Base-by-base conservation (phyloP, 2,888 invertebrate genomes). In the Volucella inflata region DNA sequence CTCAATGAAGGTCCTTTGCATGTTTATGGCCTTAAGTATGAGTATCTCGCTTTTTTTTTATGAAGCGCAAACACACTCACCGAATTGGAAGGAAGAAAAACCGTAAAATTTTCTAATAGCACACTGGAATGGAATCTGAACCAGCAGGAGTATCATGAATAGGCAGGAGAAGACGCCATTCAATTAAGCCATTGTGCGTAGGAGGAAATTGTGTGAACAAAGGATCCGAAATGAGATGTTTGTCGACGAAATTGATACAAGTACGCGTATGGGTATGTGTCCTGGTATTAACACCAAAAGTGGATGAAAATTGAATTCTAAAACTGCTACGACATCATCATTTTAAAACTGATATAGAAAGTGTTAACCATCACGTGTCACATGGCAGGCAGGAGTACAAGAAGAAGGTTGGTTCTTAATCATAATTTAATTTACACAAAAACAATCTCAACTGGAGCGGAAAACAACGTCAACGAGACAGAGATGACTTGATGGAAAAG, bases 381-480 rank as follows among this genome's bases (percentile, higher is more conserved):
- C 55, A 30, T 48, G 42, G 30, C 42, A 46, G 8, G 30, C 12
- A 16, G 74, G 48, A 30, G 30, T 6, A 30, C 4, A 30, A 30
- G 6, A 30, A 30, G 6, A 67, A 50, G 44, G 48, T 30, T 65
- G 55, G 40, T 38, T 75, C 59, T 60, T 76, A 76, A 46, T 68
- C 76, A 76, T 68, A 76, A 76, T 76, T 76, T 76, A 68, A 76
- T 76, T 36, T 60, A 68, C 76, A 76, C 53, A 76, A 76, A 76
- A 76, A 76, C 76, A 76, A 68, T 76, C 76, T 76, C 68, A 76
- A 76, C 76, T 76, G 68, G 44, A 68, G 76, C 76, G 68, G 76
- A 76, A 76, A 67, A 59, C 76, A 16, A 21, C 44, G 4, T 57
- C 53, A 51, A 12, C 36, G 55, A 44, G 17, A 2, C 0, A 46